Base-by-base conservation (phyloP, 1,140 invertebrate species). In the Drosophila athabasca region DNA sequence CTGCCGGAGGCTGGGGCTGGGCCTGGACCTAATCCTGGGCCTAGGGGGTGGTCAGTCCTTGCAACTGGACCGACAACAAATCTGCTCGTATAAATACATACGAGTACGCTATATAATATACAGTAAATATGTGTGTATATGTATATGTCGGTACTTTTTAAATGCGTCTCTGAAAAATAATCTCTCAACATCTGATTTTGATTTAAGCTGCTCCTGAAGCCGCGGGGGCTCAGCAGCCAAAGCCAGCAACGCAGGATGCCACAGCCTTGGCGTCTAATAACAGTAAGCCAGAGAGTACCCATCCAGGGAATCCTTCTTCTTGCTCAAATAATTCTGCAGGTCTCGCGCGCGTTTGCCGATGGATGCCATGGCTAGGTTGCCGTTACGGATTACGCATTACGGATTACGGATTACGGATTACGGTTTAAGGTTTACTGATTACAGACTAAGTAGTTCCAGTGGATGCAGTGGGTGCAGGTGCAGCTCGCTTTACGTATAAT, bases 81-180 rank as follows among this genome's bases (percentile, higher is more conserved):
- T 66, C 41, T 77, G 44, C 68, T 62, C 68, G 51, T 72, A 73
- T 72, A 73, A 71, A 76, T 76, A 76, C 52, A 68, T 66, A 75
- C 31, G 31, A 60, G 61, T 74, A 75, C 71, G 24, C 53, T 75
- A 74, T 60, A 57, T 68, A 58, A 75, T 75, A 52, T 74, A 69
- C 53, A 76, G 53, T 61, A 70, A 62, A 79, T 72, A 70, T 71
- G 74, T 58, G 55, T 71, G 64, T 66, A 68, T 74, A 64, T 62
- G 58, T 79, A 75, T 83, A 83, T 79, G 53, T 84, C 61, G 65
- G 62, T 87, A 77, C 58, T 87, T 66, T 45, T 80, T 85, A 87
- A 85, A 85, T 85, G 81, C 82, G 69, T 87, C 62, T 87, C 82
- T 87, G 82, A 87, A 85, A 83, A 76, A 85, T 87, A 85, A 81